phyloP scores from a whole-genome alignment of 2,113 vertebrate genomes.

The Myodes glareolus region DNA sequence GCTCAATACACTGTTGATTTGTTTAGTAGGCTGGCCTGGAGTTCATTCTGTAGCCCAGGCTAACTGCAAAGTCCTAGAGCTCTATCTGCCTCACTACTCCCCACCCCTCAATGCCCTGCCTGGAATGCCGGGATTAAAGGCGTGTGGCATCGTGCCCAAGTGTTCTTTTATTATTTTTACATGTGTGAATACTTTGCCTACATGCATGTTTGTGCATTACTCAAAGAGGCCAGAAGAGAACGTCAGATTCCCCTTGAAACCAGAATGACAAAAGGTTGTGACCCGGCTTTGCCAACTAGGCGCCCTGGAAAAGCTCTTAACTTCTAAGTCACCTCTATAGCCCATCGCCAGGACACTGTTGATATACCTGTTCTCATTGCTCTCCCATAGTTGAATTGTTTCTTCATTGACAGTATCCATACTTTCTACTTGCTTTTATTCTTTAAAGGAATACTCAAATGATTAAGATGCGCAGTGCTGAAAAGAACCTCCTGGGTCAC shows the following conservation, averaged over 20 bases:
- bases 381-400: neutral
- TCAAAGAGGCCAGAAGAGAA: neutral
- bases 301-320: rapidly evolving
- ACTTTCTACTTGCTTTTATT: neutral
- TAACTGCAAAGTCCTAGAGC: neutral
- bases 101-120: too few species aligned
- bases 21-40: neutral
- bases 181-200: neutral
- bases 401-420: neutral
- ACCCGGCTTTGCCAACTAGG: neutral
- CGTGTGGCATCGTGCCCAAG: neutral
- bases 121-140: neutral
- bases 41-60: neutral
- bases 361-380: neutral
- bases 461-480: neutral
- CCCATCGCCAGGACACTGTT: neutral
- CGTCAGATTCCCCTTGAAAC: neutral
- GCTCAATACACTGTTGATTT: neutral
- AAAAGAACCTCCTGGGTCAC: neutral
- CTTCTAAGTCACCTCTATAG: neutral
- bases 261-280: neutral
- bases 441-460: neutral
- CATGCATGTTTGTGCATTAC: neutral
- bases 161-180: neutral
- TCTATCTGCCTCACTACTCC: too few species aligned